Base-by-base conservation (phyloP, 2,888 invertebrate species). In the Cactoblastis cactorum region DNA sequence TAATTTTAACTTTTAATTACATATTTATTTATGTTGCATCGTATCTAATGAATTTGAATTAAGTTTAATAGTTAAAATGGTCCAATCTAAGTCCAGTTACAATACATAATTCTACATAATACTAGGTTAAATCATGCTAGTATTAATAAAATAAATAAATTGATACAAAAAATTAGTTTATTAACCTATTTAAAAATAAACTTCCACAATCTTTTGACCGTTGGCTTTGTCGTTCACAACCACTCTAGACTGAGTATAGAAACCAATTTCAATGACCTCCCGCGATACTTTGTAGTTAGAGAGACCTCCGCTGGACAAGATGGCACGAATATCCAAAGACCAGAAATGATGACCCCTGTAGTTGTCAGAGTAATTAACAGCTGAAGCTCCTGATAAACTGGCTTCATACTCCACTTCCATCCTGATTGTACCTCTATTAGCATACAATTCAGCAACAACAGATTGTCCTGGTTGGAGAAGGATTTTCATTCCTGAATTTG, bases 181-280 rank as follows among this genome's bases (percentile, higher is more conserved):
- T 19, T 14, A 37, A 51, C 19, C 35, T n/a, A 37, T 17, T 50
- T 33, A 54, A 12, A 50, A 43, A 32, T 17, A 18, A 2, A 51
- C 37, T 19, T 49, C 46, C 54, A 56, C 39, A 11, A 53, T 34
- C 3, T 45, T 49, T 0, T 22, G 32, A 12, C 35, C 34, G n/a
- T 15, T 9, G 1, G 38, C 14, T 3, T 39, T 43, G 15, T 55
- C 52, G 5, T 51, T 49, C 9, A 58, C 49, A 1, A 53, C 45
- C 8, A 66, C 50, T 24, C 24, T 49, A 0, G 71, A 65, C 14
- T 71, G 59, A 0, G 62, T 49, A 34, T 61, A 71, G 49, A 68
- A 74, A 0, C 56, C 58, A 3, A 77, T 46, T 0, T 64, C 61
- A 0, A 79, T 67, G 1, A 63, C 51, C 39, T 78, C 73, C 0